Evolutionary conservation across 2,113 vertebrate genomes (phyloP), one percentile per base, ranked within the genome.

Genomic region (Speoplatyrhinus poulsoni): DNA sequence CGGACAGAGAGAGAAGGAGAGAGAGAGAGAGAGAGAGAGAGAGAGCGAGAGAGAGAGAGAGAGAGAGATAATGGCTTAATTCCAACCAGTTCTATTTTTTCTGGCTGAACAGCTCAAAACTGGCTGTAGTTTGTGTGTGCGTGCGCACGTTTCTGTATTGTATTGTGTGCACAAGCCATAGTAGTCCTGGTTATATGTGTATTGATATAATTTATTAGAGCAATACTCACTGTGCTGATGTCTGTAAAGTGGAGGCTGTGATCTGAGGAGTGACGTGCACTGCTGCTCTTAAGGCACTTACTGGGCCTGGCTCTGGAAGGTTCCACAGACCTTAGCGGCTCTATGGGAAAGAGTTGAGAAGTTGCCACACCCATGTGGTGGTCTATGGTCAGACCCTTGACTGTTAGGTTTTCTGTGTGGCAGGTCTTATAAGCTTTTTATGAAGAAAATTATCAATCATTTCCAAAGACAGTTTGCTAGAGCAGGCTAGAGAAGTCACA

Each of bases 101-200:
- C 64, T 73, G 81, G 36, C 36, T 41, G 36, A 5, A 74, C 65
- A 52, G 65, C 76, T 80, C 65, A 65, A 66, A 78, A 73, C 69
- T 77, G 79, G 67, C 69, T 80, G 68, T 59, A 60, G 67, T 80
- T 68, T 82, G 65, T 76, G 46, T 65, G 33, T 55, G 19, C 19
- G 19, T 50, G 54, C 19, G 26, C 19, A 26, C 26, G 12, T 58
- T 53, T 58, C 13, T 75, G 53, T 41, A 58, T 54, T 61, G 11
- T 3, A 9, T 0, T 64, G 61, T 60, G 62, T 67, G 62, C 53
- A 17, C 72, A 2, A 69, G 72, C 80, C 53, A 60, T 83, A 76
- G 82, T 57, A 70, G 82, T 81, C 69, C 67, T 70, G 62, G 55
- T 76, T 83, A 76, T 62, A 82, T 82, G 33, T 71, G 58, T 62